Conservation (phyloP, 2,888 invertebrate genomes). For the Latheticus oryzae region DNA sequence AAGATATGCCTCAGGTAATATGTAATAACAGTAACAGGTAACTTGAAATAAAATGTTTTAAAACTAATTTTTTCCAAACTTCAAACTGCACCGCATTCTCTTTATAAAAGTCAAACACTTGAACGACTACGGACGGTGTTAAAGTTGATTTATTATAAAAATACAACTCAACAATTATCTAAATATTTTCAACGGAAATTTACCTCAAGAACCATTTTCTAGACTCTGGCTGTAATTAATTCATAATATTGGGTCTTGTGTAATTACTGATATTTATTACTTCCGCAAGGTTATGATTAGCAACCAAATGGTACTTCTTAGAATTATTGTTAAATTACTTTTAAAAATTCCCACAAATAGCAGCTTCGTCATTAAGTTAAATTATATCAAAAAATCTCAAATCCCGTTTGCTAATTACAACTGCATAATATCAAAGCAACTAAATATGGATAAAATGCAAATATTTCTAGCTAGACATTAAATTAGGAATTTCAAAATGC, state of each 20-base stretch:
- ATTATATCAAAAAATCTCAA: not conserved
- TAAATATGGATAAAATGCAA: slow-evolving; percentile 5
- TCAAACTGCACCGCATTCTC: too few relatives aligned
- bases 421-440: not conserved
- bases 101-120: too few relatives aligned
- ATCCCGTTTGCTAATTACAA: slow-evolving; percentile 4
- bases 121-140: too few relatives aligned
- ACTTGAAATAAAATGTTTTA: slow-evolving; percentile 9
- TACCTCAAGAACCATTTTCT: too few relatives aligned
- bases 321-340: not conserved
- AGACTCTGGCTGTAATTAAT: too few relatives aligned
- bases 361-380: not conserved
- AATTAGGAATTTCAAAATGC: not conserved
- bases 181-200: too few relatives aligned
- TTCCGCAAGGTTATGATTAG: too few relatives aligned
- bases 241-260: slow-evolving; percentile 6
- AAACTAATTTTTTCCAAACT: slow-evolving; percentile 14
- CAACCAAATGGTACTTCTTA: too few relatives aligned
- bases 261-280: too few relatives aligned
- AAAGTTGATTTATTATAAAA: too few relatives aligned
- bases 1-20: slow-evolving; percentile 41
- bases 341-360: slow-evolving; percentile 1
- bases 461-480: slow-evolving; percentile 8
- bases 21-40: slow-evolving; percentile 39
- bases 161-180: too few relatives aligned